Base-by-base conservation (phyloP, 2,797 vertebrate species). In the Podarcis siculus region DNA sequence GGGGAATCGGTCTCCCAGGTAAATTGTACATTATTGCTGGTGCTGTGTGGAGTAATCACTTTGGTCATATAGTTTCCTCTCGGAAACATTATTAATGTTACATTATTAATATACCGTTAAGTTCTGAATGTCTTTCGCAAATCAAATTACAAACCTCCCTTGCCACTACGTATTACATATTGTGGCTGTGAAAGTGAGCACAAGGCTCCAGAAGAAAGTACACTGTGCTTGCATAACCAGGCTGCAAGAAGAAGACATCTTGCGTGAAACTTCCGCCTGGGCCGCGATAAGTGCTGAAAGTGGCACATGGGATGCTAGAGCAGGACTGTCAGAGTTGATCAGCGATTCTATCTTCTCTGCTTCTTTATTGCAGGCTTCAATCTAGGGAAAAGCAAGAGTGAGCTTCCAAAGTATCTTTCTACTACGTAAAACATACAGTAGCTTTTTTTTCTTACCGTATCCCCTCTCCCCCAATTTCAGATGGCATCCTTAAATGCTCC, bases 331-430 rank as follows among this genome's bases (percentile, higher is more conserved):
- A 0, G 98, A 98, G 95, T 99, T 99, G 93, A 99, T 99, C 92
- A 99, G 97, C 1, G 98, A 98, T 90, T 99, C 98, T 0, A 99
- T 99, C 97, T 99, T 99, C 95, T 99, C 98, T 0, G 99, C 98
- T 94, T 99, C 99, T 95, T 98, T 99, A 93, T 98, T 98, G 97
- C 99, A 99, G 87, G 99, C 99, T 96, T 99, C 98, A 55, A 99
- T 97, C 99, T 99, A 96, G 61, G 72, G 1, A 91, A 80, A 80
- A 8, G 8, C 19, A 37, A 35, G 37, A 49, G 7, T 42, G 32
- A 39, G 3, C 79, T 84, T 55, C 64, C 23, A 58, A 27, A 69
- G 87, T 91, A 25, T 84, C 12, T 76, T 86, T 27, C 67, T 75
- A 42, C 12, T 90, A n/a, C 0, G 3, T 49, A 39, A 55, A 89